These are phyloP conservation scores for Nycticryphes semicollaris DNA, from an alignment of 2,113 vertebrate species.

Conservation along the genomic window DNA sequence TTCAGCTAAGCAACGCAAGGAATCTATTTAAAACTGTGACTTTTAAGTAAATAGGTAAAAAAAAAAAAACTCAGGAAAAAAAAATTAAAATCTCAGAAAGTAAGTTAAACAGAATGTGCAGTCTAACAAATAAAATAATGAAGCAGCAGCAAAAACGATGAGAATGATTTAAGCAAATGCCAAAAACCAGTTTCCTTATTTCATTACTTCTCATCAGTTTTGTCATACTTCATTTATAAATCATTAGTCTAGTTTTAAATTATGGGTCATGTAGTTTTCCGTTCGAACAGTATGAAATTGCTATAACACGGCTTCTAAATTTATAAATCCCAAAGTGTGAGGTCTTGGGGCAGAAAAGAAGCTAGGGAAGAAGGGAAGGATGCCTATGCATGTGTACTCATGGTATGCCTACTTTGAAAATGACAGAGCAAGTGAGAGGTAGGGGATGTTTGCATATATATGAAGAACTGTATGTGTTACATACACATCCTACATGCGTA, in stretches of 20 bases:
- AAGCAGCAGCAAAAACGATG: not conserved
- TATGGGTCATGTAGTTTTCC: not conserved
- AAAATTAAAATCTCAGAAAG: not conserved
- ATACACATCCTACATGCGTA: not conserved
- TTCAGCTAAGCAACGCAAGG: not conserved
- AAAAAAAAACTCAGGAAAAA: not conserved
- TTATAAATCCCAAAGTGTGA: not conserved
- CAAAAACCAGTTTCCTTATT: not conserved
- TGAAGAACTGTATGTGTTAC: not conserved
- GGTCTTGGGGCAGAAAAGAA: not conserved
- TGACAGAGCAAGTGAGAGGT: accelerated
- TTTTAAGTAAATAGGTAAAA: not conserved
- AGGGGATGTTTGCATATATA: not conserved
- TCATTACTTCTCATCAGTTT: not conserved
- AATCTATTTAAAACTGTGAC: not conserved
- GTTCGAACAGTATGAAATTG: not conserved
- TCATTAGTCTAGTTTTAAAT: not conserved
- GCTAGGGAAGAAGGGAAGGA: not conserved
- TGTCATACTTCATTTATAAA: not conserved
- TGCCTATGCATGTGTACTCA: not conserved
- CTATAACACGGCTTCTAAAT: not conserved
- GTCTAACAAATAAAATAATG: not conserved
- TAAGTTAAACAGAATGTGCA: not conserved
- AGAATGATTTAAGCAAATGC: not conserved
- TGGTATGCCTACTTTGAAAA: not conserved